A percentile compares a stretch with the other conserved stretches of the same genome.
Evolutionary conservation across 2,797 vertebrate genomes (phyloP).

Genomic region (Coccyzus lansbergi): DNA sequence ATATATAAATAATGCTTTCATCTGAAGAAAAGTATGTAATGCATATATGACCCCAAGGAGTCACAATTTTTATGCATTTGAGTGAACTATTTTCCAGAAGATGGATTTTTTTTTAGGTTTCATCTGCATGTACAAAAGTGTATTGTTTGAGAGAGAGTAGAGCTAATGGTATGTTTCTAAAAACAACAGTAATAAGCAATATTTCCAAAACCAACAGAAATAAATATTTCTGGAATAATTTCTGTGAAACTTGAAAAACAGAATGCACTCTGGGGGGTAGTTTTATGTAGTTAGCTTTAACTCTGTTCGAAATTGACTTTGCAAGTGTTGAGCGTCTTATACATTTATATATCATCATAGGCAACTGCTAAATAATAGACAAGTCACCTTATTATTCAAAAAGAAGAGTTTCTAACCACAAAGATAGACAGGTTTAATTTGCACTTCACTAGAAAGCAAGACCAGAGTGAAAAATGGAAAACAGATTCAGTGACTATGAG

Average conservation of each 20-base stretch:
- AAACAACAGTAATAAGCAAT: background rate
- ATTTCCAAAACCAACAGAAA: background rate
- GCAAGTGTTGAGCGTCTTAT: background rate
- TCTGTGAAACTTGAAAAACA: background rate
- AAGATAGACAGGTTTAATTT: background rate
- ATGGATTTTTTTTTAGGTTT: background rate
- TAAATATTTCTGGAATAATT: background rate
- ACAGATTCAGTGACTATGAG: background rate
- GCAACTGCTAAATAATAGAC: background rate
- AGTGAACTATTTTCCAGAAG: background rate
- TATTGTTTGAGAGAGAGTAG: background rate
- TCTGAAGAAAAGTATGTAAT: background rate
- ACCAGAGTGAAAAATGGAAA: background rate
- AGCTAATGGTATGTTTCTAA: background rate
- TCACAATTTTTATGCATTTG: background rate
- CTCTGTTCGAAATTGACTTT: background rate
- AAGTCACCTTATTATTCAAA: background rate
- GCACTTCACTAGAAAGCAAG: background rate
- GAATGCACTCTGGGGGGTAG: fast-evolving
- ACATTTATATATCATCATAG: background rate
- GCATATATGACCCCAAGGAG: background rate
- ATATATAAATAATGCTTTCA: background rate
- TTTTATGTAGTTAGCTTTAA: no score
- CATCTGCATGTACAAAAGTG: background rate
- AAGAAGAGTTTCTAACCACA: background rate